Conservation (phyloP, 2,113 vertebrate genomes). For the Potamarius usumacintae region DNA sequence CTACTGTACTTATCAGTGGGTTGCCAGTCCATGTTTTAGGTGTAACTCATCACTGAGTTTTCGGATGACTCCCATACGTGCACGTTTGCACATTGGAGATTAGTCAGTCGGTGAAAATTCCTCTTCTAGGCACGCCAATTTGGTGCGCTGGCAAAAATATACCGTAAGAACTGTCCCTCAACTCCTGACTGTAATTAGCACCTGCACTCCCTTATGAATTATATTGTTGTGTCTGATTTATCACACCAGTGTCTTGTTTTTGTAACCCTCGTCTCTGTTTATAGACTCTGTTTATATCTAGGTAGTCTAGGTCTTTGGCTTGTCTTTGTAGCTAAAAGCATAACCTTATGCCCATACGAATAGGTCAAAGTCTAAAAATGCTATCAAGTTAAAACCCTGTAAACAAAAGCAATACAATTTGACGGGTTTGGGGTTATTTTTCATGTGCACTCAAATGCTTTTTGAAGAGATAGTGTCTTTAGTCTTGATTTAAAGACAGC, state of each 20-base stretch:
- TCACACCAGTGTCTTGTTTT: background rate
- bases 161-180: background rate
- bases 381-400: background rate
- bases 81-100: background rate
- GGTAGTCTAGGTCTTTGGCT: background rate
- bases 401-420: background rate
- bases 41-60: background rate
- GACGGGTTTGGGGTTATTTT: background rate
- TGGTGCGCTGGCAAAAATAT: background rate
- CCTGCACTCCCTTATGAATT: slow-evolving; percentile 6
- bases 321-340: background rate
- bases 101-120: background rate
- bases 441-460: background rate
- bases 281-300: background rate
- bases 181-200: slow-evolving; percentile 12
- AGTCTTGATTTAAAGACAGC: background rate
- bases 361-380: background rate
- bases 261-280: background rate
- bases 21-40: background rate
- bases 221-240: slow-evolving; percentile 11
- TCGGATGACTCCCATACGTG: background rate
- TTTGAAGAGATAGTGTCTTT: background rate
- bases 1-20: background rate
- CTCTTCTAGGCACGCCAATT: background rate
- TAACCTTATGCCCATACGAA: background rate